Conservation (phyloP, 2,113 vertebrate species). For the Agelaius tricolor region DNA sequence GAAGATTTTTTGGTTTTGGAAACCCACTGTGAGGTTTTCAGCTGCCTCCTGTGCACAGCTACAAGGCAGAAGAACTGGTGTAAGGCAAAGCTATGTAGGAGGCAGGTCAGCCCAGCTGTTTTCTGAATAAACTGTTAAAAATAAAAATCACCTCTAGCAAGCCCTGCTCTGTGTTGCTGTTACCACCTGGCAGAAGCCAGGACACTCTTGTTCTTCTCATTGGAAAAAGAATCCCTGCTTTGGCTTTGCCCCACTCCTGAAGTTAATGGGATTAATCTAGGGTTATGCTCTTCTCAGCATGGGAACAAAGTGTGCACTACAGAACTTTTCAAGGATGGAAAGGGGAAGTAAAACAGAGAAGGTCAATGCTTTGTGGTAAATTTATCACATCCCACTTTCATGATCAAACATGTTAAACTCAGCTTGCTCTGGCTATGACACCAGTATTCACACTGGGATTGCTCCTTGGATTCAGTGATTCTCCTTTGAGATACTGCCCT, state of each 20-base stretch:
- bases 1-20: neutral
- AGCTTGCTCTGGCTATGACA: neutral
- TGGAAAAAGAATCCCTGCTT: neutral
- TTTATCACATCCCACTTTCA: neutral
- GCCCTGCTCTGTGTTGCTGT: neutral
- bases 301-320: neutral
- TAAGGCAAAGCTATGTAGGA: neutral
- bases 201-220: neutral
- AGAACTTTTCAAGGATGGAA: neutral
- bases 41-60: neutral
- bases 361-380: neutral
- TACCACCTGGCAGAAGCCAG: neutral
- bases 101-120: neutral
- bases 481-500: neutral
- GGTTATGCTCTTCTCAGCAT: neutral
- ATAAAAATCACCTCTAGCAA: neutral
- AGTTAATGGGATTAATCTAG: neutral
- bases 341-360: neutral
- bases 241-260: neutral
- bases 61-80: neutral
- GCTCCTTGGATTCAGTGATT: neutral
- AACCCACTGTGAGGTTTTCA: neutral
- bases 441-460: neutral
- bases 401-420: neutral
- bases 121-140: neutral